Evolutionary conservation across 2,888 invertebrate species (phyloP), one percentile per base, ranked within the genome.

Genomic region (Epistrophe eligans): DNA sequence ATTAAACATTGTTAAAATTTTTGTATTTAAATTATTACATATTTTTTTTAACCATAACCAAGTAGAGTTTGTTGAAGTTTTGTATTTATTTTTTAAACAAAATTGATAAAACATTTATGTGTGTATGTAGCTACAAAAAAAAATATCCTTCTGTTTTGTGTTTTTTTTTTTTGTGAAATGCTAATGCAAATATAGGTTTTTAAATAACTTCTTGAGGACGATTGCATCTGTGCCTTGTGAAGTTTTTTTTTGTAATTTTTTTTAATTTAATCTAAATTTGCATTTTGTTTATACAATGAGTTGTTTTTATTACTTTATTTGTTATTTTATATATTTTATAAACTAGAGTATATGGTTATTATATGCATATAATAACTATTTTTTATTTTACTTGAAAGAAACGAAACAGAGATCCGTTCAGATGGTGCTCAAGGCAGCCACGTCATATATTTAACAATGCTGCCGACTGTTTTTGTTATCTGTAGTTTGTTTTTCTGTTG

Each of bases 391-490:
- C 83, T 87, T 87, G 77, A 82, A 84, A 81, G 72, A 84, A 77
- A 84, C 77, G 70, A 77, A 87, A 87, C 83, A 87, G 87, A 87
- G 87, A 87, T 87, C 87, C 79, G 87, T 87, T 87, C 66, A 58
- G 62, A 83, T 82, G 70, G 77, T 60, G 72, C 58, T 84, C 71
- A 71, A 58, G 43, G 71, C 71, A 50, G 45, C 38, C 60, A 60
- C 57, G 58, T 40, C 60, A 38, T 13, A 11, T 48, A 66, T 76
- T 72, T 87, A 87, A 76, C 87, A 87, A 67, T 87, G 76, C 66
- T 87, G 87, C 76, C 87, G 87, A 87, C 83, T 87, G 72, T 76
- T 83, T 79, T 87, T 87, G 72, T 87, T 87, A 83, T 87, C 87
- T 76, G 74, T 52, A 60, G 76, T 72, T 87, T 83, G 87, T 83